Conservation (phyloP, 2,888 invertebrate genomes). For the Diarsia brunnea region DNA sequence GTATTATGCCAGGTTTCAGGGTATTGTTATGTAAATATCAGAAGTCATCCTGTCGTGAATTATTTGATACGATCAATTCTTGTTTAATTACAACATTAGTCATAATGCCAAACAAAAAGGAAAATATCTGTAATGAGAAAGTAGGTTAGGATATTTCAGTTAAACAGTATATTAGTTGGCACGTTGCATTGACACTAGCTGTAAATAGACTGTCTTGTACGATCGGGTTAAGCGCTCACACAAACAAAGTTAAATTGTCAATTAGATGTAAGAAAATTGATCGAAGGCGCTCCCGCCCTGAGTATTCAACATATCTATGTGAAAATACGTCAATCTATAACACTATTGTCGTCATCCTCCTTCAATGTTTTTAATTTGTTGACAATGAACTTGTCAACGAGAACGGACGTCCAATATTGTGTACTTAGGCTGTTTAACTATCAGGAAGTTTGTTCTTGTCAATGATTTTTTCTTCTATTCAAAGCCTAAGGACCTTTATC, state of each 20-base stretch:
- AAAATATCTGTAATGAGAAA: constrained; percentile 55
- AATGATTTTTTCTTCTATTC: constrained; percentile 9
- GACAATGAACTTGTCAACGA: constrained; percentile 61
- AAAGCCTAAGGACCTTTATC: neutral
- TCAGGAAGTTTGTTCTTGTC: constrained; percentile 37
- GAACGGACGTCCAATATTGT: constrained; percentile 41
- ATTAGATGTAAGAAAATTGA: constrained; percentile 58
- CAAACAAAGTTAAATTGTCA: constrained; percentile 61
- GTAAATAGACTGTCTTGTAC: constrained; percentile 82
- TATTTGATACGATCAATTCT: constrained; percentile 29
- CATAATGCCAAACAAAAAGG: constrained; percentile 39
- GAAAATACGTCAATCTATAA: constrained; percentile 53
- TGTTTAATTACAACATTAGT: constrained; percentile 33
- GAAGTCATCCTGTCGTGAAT: constrained; percentile 36
- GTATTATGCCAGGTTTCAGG: constrained; percentile 34
- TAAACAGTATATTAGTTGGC: constrained; percentile 82
- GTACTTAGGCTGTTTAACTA: constrained; percentile 25
- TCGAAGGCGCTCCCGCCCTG: constrained; percentile 17
- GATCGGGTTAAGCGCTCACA: constrained; percentile 72
- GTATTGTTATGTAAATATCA: constrained; percentile 55
- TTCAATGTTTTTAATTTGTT: constrained; percentile 62
- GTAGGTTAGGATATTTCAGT: constrained; percentile 80
- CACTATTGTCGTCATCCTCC: constrained; percentile 56
- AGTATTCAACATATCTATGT: constrained; percentile 33
- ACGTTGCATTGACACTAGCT: constrained; percentile 82